Conservation (phyloP, 1,140 invertebrate genomes). For the Diuraphis noxia region DNA sequence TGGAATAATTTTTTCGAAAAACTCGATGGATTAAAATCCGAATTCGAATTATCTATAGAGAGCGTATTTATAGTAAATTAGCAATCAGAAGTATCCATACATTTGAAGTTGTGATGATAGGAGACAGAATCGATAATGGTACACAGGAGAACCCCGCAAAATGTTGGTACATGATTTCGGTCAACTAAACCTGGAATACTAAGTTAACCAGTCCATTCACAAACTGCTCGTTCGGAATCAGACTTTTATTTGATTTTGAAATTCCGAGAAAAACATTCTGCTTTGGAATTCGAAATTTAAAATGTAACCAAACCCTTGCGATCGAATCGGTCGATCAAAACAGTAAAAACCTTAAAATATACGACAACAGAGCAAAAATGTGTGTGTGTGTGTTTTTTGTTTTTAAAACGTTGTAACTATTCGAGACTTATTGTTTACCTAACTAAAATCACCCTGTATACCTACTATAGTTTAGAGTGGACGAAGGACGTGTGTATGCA, state of each 20-base stretch:
- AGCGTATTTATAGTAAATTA: background rate
- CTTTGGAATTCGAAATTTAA: background rate
- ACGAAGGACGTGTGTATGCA: background rate
- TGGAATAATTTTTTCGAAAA: background rate
- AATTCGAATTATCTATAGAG: fast-evolving
- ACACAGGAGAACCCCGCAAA: background rate
- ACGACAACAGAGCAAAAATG: no score
- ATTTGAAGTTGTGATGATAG: background rate
- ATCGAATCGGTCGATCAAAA: background rate
- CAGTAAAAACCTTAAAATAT: background rate
- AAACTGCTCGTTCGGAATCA: background rate
- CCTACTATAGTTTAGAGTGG: no score
- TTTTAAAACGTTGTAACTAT: no score
- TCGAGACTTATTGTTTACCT: background rate
- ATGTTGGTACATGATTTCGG: background rate
- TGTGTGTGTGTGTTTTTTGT: no score
- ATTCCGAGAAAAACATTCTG: background rate
- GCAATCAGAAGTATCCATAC: background rate
- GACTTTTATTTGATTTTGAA: background rate
- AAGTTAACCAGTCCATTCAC: no score
- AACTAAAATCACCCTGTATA: background rate
- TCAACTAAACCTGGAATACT: background rate
- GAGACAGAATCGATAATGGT: background rate
- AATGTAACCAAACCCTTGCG: background rate
- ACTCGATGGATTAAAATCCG: background rate